Percentiles rank a stretch among this genome's conserved stretches.
Evolutionary conservation across 2,888 invertebrate genomes (phyloP).

Genomic region (Spicauda simplicius): DNA sequence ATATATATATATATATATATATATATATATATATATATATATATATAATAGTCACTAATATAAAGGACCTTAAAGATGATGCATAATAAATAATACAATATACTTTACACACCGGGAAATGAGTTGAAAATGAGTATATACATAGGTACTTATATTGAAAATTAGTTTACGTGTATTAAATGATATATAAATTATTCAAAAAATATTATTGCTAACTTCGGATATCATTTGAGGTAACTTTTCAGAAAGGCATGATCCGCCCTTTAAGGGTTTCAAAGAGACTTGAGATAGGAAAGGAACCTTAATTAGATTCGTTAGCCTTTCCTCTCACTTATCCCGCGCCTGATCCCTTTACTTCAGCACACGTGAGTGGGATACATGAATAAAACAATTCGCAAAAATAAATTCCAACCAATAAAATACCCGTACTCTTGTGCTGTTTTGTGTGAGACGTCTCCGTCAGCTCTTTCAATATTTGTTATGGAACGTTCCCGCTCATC

Average conservation of each 20-base stretch:
- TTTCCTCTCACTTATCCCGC: constrained; percentile 51
- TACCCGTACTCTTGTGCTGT: constrained; percentile 8
- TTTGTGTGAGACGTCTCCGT: constrained; percentile 7
- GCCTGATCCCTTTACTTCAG: constrained; percentile 54
- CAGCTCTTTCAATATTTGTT: constrained; percentile 14
- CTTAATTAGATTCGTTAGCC: constrained; percentile 63
- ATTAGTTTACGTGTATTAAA: too few relatives aligned
- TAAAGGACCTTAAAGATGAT: too few relatives aligned
- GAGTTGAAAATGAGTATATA: too few relatives aligned
- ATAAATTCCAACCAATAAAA: constrained; percentile 31
- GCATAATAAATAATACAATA: too few relatives aligned
- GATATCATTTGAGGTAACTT: not conserved
- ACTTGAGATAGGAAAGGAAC: constrained; percentile 47
- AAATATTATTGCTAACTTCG: constrained; percentile 3
- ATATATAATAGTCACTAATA: too few relatives aligned
- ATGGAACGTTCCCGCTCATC: not conserved
- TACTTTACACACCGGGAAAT: too few relatives aligned
- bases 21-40: too few relatives aligned
- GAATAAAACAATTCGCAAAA: constrained; percentile 47
- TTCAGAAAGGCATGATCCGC: constrained; percentile 4
- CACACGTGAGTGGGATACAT: constrained; percentile 56
- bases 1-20: too few relatives aligned
- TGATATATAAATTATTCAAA: too few relatives aligned
- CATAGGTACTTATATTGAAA: too few relatives aligned
- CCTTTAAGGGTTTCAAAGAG: constrained; percentile 41